These are phyloP conservation scores for Hipparchia semele DNA, from an alignment of 2,888 invertebrate species.

Conservation along the genomic window DNA sequence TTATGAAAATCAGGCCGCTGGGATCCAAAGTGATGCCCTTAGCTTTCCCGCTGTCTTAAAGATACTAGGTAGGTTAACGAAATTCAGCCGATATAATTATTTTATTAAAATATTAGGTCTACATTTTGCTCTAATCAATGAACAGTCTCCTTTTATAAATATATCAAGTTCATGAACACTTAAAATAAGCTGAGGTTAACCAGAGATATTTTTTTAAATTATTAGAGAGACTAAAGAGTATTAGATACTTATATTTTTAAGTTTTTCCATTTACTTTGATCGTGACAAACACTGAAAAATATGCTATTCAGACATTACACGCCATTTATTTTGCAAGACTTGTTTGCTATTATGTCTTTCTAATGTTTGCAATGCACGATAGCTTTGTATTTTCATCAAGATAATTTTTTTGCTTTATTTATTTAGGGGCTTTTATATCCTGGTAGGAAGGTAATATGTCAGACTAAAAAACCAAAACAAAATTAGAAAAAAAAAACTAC, in stretches of 20 bases:
- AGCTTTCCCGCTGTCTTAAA: constrained; percentile 14
- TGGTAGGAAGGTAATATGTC: no score
- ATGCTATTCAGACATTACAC: constrained; percentile 6
- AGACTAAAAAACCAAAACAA: no score
- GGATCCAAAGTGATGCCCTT: constrained; percentile 44
- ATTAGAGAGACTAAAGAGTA: no score
- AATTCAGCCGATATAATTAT: neutral
- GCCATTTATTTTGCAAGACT: constrained; percentile 16
- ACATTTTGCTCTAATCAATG: no score
- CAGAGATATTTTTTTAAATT: no score
- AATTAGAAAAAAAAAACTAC: no score
- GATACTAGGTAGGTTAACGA: neutral
- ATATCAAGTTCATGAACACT: no score
- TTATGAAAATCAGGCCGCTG: constrained; percentile 68
- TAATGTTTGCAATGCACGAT: constrained; percentile 11
- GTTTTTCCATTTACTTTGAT: neutral
- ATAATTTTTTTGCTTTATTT: no score
- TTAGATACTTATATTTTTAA: neutral
- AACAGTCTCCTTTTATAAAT: neutral
- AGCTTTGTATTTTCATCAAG: neutral
- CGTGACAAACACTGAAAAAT: neutral
- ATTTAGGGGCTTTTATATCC: no score
- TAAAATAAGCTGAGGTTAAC: no score
- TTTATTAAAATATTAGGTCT: neutral
- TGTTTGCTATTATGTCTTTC: constrained; percentile 6